A percentile compares a stretch with the other conserved stretches of the same genome.
phyloP scores from a whole-genome alignment of 2,888 invertebrate species.

The Palloptera scutellata region DNA sequence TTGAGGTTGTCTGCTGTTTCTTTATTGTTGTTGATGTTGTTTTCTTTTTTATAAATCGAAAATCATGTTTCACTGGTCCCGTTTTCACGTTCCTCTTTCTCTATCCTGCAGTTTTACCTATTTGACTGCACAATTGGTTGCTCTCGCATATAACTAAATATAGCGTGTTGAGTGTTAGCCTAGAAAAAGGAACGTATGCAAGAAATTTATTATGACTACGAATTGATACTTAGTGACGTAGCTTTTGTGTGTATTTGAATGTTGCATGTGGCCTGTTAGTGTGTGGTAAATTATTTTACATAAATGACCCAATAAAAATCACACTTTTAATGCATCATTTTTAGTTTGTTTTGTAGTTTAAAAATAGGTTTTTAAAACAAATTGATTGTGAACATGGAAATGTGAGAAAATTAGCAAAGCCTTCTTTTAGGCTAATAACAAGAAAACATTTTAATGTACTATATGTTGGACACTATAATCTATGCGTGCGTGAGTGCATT shows the following conservation, averaged over 20 bases:
- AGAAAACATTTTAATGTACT: too few species aligned
- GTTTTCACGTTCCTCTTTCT: slow-evolving; percentile 10
- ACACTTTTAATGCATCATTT: too few species aligned
- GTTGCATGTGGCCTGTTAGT: too few species aligned
- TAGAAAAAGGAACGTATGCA: slow-evolving; percentile 20
- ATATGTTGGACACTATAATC: too few species aligned
- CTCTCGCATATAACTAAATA: neutral
- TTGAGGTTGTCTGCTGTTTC: neutral
- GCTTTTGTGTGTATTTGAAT: slow-evolving; percentile 1
- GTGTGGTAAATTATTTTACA: slow-evolving; percentile 13
- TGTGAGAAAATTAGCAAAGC: too few species aligned
- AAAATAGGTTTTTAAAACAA: too few species aligned
- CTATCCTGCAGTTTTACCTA: slow-evolving; percentile 34
- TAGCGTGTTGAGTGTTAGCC: slow-evolving; percentile 20
- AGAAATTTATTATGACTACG: slow-evolving; percentile 51
- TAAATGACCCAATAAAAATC: slow-evolving; percentile 38
- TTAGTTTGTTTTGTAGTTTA: too few species aligned
- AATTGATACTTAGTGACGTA: slow-evolving; percentile 39
- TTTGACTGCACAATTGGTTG: slow-evolving; percentile 7
- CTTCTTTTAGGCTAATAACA: too few species aligned
- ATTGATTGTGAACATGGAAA: too few species aligned
- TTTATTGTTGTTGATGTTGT: neutral
- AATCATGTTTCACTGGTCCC: slow-evolving; percentile 13
- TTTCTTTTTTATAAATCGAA: slow-evolving; percentile 7
- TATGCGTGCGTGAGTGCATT: too few species aligned